phyloP scores from a whole-genome alignment of 2,888 invertebrate species.

The Melanchra persicariae region DNA sequence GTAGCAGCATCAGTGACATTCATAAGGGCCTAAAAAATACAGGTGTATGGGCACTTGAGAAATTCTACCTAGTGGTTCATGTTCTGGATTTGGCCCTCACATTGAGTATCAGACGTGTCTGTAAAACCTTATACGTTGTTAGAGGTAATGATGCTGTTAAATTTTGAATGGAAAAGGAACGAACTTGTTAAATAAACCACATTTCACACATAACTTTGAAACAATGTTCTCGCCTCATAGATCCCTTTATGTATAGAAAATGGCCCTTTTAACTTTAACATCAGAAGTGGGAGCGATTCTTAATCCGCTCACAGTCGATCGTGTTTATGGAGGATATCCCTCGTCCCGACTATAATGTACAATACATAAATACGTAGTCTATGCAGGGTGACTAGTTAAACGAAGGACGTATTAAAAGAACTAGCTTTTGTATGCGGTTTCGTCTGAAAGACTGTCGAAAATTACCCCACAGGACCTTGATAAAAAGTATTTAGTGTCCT shows the following conservation, averaged over 20 bases:
- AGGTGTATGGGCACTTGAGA: neutral
- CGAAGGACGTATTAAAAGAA: neutral
- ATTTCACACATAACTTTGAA: constrained; percentile 5
- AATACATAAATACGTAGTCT: neutral
- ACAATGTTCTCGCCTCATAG: neutral
- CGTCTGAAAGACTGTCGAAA: neutral
- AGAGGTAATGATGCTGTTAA: too few species aligned
- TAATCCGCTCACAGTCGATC: constrained; percentile 32
- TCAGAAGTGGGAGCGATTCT: constrained; percentile 16
- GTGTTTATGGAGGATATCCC: constrained; percentile 28
- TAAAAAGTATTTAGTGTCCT: too few species aligned
- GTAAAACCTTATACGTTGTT: neutral
- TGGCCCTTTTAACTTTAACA: constrained; percentile 7
- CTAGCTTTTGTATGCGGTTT: neutral
- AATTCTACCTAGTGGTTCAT: neutral
- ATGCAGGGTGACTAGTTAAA: neutral
- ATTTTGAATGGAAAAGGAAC: too few species aligned
- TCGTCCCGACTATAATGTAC: constrained; percentile 10
- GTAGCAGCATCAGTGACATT: neutral
- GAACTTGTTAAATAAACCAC: neutral
- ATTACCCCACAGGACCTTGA: neutral
- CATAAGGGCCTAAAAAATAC: neutral
- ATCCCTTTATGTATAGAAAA: constrained; percentile 8
- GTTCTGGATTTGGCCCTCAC: neutral
- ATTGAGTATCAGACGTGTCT: neutral